Evolutionary conservation across 64 coral and sea anemone species (phyloP).

Genomic region (Acropora tenuis): DNA sequence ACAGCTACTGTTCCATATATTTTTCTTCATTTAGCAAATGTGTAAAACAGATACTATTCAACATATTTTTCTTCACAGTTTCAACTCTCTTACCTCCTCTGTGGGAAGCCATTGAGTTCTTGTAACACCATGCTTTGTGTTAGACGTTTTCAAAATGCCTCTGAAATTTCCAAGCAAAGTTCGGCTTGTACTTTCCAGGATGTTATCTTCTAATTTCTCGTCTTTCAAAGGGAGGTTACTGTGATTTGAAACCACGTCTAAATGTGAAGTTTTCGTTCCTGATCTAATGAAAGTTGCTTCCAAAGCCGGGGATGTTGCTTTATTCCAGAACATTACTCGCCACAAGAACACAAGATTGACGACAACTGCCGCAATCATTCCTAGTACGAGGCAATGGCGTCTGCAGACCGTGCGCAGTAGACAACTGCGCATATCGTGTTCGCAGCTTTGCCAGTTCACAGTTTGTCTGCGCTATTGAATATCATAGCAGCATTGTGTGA

Average conservation of each 20-base stretch:
- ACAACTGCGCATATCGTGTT: neutral
- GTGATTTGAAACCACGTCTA: neutral
- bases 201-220: neutral
- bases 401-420: neutral
- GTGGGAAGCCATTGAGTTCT: neutral
- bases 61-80: too few relatives aligned
- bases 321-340: neutral
- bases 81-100: neutral
- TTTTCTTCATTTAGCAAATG: too few relatives aligned
- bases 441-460: neutral
- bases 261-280: neutral
- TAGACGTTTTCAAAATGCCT: neutral
- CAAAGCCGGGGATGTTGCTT: neutral
- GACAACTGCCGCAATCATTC: neutral
- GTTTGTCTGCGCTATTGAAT: neutral
- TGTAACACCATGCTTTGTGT: neutral
- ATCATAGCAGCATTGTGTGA: neutral
- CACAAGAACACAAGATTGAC: slow-evolving; percentile 1
- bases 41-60: too few relatives aligned
- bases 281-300: neutral
- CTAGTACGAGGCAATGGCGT: neutral
- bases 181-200: neutral
- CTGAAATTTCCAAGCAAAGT: neutral
- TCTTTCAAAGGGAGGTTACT: neutral
- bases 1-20: too few relatives aligned